Evolutionary conservation across 1,140 invertebrate species (phyloP).

Genomic region (Stegodyphus dumicola): DNA sequence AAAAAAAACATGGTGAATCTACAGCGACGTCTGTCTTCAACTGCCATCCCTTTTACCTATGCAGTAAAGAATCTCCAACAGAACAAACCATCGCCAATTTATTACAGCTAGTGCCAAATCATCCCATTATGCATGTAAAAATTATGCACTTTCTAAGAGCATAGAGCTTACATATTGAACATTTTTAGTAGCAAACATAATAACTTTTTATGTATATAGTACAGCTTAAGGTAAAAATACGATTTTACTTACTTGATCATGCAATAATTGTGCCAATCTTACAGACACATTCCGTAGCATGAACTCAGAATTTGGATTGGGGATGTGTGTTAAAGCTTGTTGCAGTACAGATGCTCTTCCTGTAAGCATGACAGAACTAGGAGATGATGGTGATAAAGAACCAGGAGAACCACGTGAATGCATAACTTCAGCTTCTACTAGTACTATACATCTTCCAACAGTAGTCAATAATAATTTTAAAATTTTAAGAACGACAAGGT

Average conservation of each 20-base stretch:
- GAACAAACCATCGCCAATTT: too few species aligned
- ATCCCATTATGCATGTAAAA: too few species aligned
- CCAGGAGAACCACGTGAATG: constrained; percentile 58
- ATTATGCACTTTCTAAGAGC: too few species aligned
- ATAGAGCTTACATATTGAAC: too few species aligned
- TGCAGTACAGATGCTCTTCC: constrained; percentile 75
- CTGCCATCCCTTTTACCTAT: too few species aligned
- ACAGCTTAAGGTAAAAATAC: too few species aligned
- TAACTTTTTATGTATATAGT: too few species aligned
- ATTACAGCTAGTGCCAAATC: too few species aligned
- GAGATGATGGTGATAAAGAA: constrained; percentile 19
- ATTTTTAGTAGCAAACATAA: too few species aligned
- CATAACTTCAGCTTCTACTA: constrained; percentile 68
- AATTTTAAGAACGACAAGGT: constrained; percentile 87
- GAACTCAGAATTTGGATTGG: constrained; percentile 77
- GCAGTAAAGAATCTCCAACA: too few species aligned
- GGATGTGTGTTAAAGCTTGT: constrained; percentile 78
- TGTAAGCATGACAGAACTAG: constrained; percentile 17
- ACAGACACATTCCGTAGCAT: constrained; percentile 79
- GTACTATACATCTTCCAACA: constrained; percentile 74
- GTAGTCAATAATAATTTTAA: constrained; percentile 87
- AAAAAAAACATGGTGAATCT: too few species aligned
- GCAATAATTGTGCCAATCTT: constrained; percentile 80
- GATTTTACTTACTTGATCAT: constrained; percentile 71
- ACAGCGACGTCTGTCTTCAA: too few species aligned